Evolutionary conservation across 2,113 vertebrate species (phyloP), one percentile per base, ranked within the genome.

Genomic region (Daphoenositta chrysoptera): DNA sequence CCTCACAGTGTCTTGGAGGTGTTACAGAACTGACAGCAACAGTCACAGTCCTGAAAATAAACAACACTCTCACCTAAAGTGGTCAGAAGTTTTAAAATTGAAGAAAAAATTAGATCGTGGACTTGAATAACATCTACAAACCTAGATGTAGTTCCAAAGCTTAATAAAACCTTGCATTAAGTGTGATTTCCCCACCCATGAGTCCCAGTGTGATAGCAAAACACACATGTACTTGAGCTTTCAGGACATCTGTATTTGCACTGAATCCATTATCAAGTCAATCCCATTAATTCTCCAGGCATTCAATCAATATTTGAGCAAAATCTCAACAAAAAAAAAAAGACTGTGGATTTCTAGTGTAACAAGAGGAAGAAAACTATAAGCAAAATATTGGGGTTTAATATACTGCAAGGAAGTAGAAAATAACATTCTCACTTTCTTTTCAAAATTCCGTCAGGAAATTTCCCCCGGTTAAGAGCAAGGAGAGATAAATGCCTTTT

Each of bases 401-500:
- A 53, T 51, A 53, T 11, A 58, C 54, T 61, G 50, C 39, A 58
- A 85, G 12, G 40, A 78, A 87, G 31, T 48, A 68, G 42, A 80
- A 81, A 64, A 57, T 26, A 68, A 57, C 0, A 2, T 30, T 81
- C 91, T 83, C n/a, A 31, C 16, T 89, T 86, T 56, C 13, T 82
- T 87, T 86, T 82, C 54, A 79, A 90, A 89, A 84, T 75, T 50
- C 73, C 10, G 12, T 39, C 45, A 69, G 57, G 54, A 89, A 76
- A 42, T 45, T 42, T 89, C 26, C 63, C 35, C 27, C 58, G n/a
- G 70, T 65, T 82, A 82, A 76, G 92, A 83, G 30, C 13, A 85
- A 65, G 48, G 76, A 48, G n/a, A 76, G n/a, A 86, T 21, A 91
- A 95, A 91, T 26, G 30, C 50, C 35, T 78, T 87, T 76, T 94